These are phyloP conservation scores for Tachina fera DNA, from an alignment of 2,888 invertebrate species.

Conservation along the genomic window DNA sequence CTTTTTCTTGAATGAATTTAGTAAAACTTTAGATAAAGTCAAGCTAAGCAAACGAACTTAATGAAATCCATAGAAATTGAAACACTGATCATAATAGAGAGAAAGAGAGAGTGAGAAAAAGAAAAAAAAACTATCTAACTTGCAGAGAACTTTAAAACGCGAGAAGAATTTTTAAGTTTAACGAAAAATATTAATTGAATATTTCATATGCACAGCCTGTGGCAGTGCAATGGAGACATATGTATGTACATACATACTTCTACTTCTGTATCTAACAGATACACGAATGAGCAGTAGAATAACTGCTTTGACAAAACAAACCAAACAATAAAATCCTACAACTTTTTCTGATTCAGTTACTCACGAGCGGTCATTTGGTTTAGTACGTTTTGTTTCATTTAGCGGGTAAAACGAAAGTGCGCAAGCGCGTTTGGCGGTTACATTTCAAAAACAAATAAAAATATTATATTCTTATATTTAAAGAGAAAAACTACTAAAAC, in stretches of 20 bases:
- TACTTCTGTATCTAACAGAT: slow-evolving; percentile 50
- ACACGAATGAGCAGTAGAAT: slow-evolving; percentile 19
- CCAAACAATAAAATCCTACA: slow-evolving; percentile 48
- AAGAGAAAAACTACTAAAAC: slow-evolving; percentile 43
- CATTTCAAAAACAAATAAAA: slow-evolving; percentile 21
- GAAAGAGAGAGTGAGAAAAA: background rate
- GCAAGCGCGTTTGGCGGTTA: slow-evolving; percentile 71
- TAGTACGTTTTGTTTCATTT: slow-evolving; percentile 72
- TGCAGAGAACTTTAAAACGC: slow-evolving; percentile 28
- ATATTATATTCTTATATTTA: slow-evolving; percentile 13
- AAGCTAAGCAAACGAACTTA: slow-evolving; percentile 7
- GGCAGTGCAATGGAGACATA: slow-evolving; percentile 10
- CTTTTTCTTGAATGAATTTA: background rate
- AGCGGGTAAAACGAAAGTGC: slow-evolving; percentile 71
- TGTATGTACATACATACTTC: background rate
- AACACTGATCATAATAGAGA: slow-evolving; percentile 27
- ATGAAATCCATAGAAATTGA: slow-evolving; percentile 27
- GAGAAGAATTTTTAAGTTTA: slow-evolving; percentile 52
- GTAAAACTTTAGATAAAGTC: slow-evolving; percentile 31
- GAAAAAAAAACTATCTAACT: background rate
- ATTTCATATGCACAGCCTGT: slow-evolving; percentile 11
- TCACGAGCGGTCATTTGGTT: slow-evolving; percentile 75
- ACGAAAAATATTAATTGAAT: slow-evolving; percentile 50
- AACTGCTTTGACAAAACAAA: slow-evolving; percentile 43
- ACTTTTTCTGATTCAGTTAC: slow-evolving; percentile 71